These are phyloP conservation scores for Equus quagga DNA, from an alignment of 2,113 vertebrate genomes.

Conservation along the genomic window DNA sequence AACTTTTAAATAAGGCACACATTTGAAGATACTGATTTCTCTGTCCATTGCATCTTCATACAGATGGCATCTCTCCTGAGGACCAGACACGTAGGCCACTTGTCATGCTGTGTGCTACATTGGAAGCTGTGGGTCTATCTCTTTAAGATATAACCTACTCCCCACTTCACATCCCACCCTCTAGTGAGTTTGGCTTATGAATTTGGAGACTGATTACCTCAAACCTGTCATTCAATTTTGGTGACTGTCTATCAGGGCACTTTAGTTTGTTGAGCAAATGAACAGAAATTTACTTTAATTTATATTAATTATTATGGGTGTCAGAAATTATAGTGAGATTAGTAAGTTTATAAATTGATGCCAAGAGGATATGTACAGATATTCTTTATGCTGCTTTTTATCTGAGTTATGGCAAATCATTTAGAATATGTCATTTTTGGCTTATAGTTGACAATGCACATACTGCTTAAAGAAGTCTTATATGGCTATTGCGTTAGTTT, in stretches of 20 bases:
- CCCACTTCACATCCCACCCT: background rate
- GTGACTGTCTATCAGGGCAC: background rate
- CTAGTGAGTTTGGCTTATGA: background rate
- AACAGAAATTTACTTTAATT: background rate
- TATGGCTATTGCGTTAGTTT: background rate
- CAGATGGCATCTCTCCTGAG: background rate
- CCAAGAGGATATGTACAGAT: background rate
- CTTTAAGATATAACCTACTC: background rate
- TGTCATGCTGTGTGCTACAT: background rate
- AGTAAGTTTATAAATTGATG: background rate
- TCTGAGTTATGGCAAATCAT: background rate
- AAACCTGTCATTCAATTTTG: background rate
- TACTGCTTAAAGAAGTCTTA: background rate
- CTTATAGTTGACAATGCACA: background rate
- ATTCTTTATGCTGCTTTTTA: background rate
- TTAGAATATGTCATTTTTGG: background rate
- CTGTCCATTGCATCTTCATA: background rate
- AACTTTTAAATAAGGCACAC: background rate
- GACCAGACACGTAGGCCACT: background rate
- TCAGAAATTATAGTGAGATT: background rate
- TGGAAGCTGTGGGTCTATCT: background rate
- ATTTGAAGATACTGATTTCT: background rate
- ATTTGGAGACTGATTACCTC: background rate
- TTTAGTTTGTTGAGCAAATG: background rate
- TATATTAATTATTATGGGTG: background rate